Conservation (phyloP, 2,888 invertebrate genomes). For the Tanytarsus gracilentus region DNA sequence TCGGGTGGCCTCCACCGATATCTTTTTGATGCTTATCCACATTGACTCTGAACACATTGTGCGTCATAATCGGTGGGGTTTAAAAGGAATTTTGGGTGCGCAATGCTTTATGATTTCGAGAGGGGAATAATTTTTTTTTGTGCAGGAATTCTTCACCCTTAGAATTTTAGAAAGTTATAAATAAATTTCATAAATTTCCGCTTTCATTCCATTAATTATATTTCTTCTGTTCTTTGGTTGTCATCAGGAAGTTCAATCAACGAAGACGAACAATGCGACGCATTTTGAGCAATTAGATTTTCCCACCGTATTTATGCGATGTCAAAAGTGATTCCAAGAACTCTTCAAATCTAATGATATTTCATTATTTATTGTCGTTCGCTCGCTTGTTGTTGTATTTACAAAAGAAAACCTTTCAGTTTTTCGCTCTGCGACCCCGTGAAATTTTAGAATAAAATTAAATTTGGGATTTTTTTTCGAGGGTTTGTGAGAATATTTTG, state of each 20-base stretch:
- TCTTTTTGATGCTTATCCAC: conserved; percentile 10
- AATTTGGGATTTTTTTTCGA: too few species aligned
- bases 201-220: background rate
- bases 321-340: conserved; percentile 15
- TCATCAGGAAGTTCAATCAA: conserved; percentile 29
- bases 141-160: too few species aligned
- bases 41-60: background rate
- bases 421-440: too few species aligned
- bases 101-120: too few species aligned
- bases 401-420: too few species aligned
- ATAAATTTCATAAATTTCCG: too few species aligned
- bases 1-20: conserved; percentile 19
- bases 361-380: conserved; percentile 23
- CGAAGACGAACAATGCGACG: conserved; percentile 21
- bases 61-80: background rate
- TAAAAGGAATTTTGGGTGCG: background rate
- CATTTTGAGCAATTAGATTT: conserved; percentile 20
- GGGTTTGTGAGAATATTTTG: too few species aligned
- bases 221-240: background rate
- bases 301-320: conserved; percentile 10
- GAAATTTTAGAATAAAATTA: too few species aligned
- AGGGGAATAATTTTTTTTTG: too few species aligned
- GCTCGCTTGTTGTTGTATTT: too few species aligned
- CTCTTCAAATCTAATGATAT: conserved; percentile 19
- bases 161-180: too few species aligned